Conservation (phyloP, 2,888 invertebrate genomes). For the Flexamia atlantica region DNA sequence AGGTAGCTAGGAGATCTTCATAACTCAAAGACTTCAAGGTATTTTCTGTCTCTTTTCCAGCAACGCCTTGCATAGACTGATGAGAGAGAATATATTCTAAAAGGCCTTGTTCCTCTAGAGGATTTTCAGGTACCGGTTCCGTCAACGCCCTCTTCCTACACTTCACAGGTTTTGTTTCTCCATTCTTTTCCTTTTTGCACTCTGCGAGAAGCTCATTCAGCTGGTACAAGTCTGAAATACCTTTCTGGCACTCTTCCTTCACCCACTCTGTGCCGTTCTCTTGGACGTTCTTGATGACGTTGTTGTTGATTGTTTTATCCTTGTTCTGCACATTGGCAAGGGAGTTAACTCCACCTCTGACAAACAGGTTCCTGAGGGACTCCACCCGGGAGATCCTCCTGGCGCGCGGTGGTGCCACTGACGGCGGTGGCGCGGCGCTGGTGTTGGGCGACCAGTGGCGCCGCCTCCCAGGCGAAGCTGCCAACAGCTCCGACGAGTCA, state of each 20-base stretch:
- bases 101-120: conserved; percentile 73
- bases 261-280: conserved; percentile 70
- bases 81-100: conserved; percentile 68
- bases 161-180: conserved; percentile 69
- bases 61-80: conserved; percentile 64
- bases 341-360: conserved; percentile 71
- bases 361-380: conserved; percentile 77
- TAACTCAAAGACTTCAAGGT: conserved; percentile 69
- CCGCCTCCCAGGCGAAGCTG: conserved; percentile 74
- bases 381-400: conserved; percentile 77
- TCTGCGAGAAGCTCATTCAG: conserved; percentile 69
- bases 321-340: conserved; percentile 67
- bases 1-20: conserved; percentile 71
- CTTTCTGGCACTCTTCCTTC: conserved; percentile 72
- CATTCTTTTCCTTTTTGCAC: conserved; percentile 65
- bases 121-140: conserved; percentile 72
- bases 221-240: conserved; percentile 72
- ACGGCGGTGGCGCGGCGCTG: conserved; percentile 60
- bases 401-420: conserved; percentile 66
- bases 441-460: conserved; percentile 75
- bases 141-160: conserved; percentile 67
- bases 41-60: conserved; percentile 61
- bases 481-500: conserved; percentile 78
- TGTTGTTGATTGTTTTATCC: conserved; percentile 68
- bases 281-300: conserved; percentile 69